Evolutionary conservation across 2,113 vertebrate genomes (phyloP), one percentile per base, ranked within the genome.

Genomic region (Helogale parvula): DNA sequence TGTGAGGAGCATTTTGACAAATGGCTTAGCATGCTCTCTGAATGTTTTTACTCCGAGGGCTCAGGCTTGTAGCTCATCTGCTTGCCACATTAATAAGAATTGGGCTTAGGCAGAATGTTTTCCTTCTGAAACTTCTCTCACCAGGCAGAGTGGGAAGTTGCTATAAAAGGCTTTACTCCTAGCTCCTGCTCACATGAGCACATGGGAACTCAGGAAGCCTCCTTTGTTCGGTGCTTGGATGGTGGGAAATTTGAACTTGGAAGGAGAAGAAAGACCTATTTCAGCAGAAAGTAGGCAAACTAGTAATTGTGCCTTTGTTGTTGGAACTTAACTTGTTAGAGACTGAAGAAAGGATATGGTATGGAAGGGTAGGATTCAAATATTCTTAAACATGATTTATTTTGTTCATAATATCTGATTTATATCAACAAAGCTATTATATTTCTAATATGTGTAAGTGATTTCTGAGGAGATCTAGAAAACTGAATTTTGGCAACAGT

Each of bases 321-420:
- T 60, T 90, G 35, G 63, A 90, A 77, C 35, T 66, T 68, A 60
- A 74, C 14, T 41, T 83, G 81, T 77, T 65, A 86, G 5, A n/a
- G 7, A 82, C 11, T 80, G 47, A 88, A 92, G 15, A 17, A 35
- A 52, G 15, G 15, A 16, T 94, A 54, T 50, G 11, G 3, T 23
- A 71, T 65, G 29, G 60, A 94, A 68, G 52, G 10, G 3, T 45
- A 54, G 17, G 52, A 77, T 77, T 84, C 25, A 25, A 9, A 10
- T 57, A 13, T 68, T 88, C 27, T 80, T 41, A 27, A 88, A 31
- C 7, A 80, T 63, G 29, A n/a, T 50, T 50, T 89, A 89, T 81
- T 65, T 52, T n/a, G 10, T 65, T 83, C 14, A 33, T 72, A 72
- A 29, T 1, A 17, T 84, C 33, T 7, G 12, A n/a, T 90, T 60